Evolutionary conservation across 2,113 vertebrate genomes (phyloP).

Genomic region (pig (Sus scrofa)): T2T-Sscrofa CM000814.6:11235001-11235500

Average conservation of each 20-base stretch:
- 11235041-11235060: no score
- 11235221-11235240: background rate
- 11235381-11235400: background rate
- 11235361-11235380: background rate
- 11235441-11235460: fast-evolving
- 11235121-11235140: no score
- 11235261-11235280: background rate
- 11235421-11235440: background rate
- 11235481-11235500: background rate
- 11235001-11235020: no score
- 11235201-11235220: background rate
- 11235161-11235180: no score
- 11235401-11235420: background rate
- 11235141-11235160: no score
- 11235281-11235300: no score
- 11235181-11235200: background rate
- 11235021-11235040: no score
- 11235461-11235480: background rate
- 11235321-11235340: background rate
- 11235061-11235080: no score
- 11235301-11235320: background rate
- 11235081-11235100: no score
- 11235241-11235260: background rate
- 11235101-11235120: no score
- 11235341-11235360: background rate